Base-by-base conservation (phyloP, 2,113 vertebrate genomes). In the Tretioscincus oriximinensis region DNA sequence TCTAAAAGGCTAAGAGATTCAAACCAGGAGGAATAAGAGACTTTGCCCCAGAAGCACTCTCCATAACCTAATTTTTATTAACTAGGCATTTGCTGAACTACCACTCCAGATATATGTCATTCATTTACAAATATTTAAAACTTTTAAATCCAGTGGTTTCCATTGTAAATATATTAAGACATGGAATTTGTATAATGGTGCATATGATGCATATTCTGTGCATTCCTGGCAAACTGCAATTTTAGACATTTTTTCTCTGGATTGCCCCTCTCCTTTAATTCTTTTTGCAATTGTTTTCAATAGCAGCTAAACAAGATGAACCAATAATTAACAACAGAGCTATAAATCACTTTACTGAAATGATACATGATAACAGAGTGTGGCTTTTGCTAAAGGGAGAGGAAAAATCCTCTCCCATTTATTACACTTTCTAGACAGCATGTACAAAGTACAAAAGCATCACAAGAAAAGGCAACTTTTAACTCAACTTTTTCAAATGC, bases 101-200 rank as follows among this genome's bases (percentile, higher is more conserved):
- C 21, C 35, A 10, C 12, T 16, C 29, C 58, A 75, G 10, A 21
- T 11, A 26, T 29, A 73, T 26, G 54, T 18, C 5, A 18, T 18
- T 58, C 54, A 58, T 58, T 58, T 93, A 95, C 90, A 90, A 92
- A 90, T 93, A 83, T 83, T 91, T 93, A 91, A 92, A 89, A 90
- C 87, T 92, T 93, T 92, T 90, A 90, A 93, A 90, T 91, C 90
- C 88, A 87, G 90, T 78, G 89, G 86, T 94, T 95, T 93, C 92
- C 93, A 93, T 90, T 95, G 96, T 97, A 97, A 93, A 96, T 94
- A 89, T 90, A 90, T 88, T 93, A 93, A 92, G 81, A 86, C 85
- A 85, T 87, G 87, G 88, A 90, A 92, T 93, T 85, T 90, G 88
- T 96, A 95, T 58, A 58, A 58, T 58, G 14, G 12, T 18, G 18